These are phyloP conservation scores for Psilanteris sp. DNA, from an alignment of 1,140 invertebrate genomes.

Conservation along the genomic window DNA sequence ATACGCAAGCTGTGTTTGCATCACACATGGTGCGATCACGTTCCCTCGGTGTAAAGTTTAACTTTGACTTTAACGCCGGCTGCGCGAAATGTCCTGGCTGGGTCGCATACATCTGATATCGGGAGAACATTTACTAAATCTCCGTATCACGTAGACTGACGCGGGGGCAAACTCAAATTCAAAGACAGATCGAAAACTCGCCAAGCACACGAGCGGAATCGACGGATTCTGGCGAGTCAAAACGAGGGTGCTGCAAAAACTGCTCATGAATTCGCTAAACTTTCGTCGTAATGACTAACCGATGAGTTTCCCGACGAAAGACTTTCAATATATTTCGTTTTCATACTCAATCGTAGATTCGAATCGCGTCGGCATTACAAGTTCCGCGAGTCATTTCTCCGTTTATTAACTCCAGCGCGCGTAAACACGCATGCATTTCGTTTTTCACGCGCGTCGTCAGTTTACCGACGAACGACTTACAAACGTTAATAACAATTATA, in stretches of 20 bases:
- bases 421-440: no score
- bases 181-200: constrained; percentile 22
- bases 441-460: no score
- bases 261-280: constrained; percentile 14
- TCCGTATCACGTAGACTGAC: constrained; percentile 14
- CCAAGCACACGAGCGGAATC: neutral
- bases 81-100: constrained; percentile 75
- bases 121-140: constrained; percentile 53
- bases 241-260: constrained; percentile 21
- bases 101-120: constrained; percentile 55
- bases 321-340: no score
- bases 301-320: no score
- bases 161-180: constrained; percentile 10
- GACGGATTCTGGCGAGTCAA: constrained; percentile 13
- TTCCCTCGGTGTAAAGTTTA: constrained; percentile 75
- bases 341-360: no score
- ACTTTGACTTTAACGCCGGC: constrained; percentile 75
- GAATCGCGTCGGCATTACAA: constrained; percentile 66
- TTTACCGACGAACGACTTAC: no score
- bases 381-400: no score
- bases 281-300: constrained; percentile 64
- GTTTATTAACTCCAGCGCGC: no score
- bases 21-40: constrained; percentile 76
- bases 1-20: constrained; percentile 57
- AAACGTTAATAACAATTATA: no score